Percentiles rank a stretch among this genome's conserved stretches.
These are phyloP conservation scores for Anguilla japonica DNA, from an alignment of 2,113 vertebrate species.

Conservation along the genomic window DNA sequence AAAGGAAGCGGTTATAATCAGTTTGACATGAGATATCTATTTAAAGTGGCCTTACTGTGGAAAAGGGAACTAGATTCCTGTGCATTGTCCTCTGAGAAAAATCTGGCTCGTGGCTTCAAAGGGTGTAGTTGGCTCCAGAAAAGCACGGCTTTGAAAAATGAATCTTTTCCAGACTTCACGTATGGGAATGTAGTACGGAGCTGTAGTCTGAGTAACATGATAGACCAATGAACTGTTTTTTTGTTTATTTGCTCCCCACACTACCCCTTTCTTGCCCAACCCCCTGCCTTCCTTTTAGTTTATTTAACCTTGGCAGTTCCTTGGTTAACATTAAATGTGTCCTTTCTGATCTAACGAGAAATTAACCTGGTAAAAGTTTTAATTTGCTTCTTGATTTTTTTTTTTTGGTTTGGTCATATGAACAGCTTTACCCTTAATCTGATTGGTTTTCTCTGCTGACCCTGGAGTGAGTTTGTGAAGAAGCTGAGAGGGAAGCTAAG, in stretches of 20 bases:
- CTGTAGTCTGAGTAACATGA: constrained; percentile 71
- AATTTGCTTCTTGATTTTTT: background rate
- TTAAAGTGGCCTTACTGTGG: constrained; percentile 94
- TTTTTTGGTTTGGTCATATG: background rate
- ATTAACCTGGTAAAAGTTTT: constrained; percentile 7
- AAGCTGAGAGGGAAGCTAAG: background rate
- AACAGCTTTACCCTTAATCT: background rate
- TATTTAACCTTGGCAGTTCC: constrained; percentile 40
- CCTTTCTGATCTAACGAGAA: constrained; percentile 35
- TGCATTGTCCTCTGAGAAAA: constrained; percentile 74
- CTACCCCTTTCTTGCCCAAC: constrained; percentile 1
- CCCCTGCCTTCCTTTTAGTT: constrained; percentile 41
- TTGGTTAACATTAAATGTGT: constrained; percentile 48
- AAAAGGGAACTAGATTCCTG: constrained; percentile 55
- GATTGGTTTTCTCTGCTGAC: background rate
- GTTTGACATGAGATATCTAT: constrained; percentile 77
- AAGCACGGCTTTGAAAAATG: constrained; percentile 62
- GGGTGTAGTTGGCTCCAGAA: constrained; percentile 72
- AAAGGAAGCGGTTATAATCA: constrained; percentile 73
- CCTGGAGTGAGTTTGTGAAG: background rate
- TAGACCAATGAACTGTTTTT: constrained; percentile 50
- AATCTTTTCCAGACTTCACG: constrained; percentile 41
- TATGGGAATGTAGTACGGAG: constrained; percentile 69
- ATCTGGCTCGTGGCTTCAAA: constrained; percentile 59
- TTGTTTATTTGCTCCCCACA: background rate